Base-by-base conservation (phyloP, 2,797 vertebrate genomes). In the Pterois miles region DNA sequence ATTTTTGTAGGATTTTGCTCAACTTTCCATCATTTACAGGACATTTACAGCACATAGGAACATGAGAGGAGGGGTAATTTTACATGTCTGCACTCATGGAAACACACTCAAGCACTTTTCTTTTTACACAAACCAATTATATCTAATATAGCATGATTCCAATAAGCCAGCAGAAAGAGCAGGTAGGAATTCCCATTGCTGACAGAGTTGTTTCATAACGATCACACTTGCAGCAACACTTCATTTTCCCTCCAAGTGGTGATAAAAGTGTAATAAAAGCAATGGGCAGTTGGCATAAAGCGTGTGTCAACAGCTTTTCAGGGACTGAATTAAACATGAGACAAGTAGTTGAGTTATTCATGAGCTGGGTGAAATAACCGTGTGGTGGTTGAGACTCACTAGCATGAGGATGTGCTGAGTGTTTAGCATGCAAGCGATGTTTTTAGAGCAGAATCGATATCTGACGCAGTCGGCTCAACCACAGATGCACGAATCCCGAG, bases 321-420 rank as follows among this genome's bases (percentile, higher is more conserved):
- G 31, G 20, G 50, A 1, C 57, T 90, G 87, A 92, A 92, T 92
- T 83, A 93, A 92, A 91, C 84, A 92, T 86, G 90, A 92, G 87
- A 65, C 59, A 68, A 70, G 71, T 16, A 65, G 56, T 72, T 89
- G 83, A 85, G 83, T 91, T 86, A 92, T 93, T 93, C 88, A 92
- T 91, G 90, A 93, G 84, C 72, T 56, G 58, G 73, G 63, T 62
- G 78, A 70, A 78, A 74, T 29, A 76, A 65, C 65, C 18, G n/a
- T 36, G 71, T 16, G 76, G 14, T 9, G 80, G 22, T 8, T 59
- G 43, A 72, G 69, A 74, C 72, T 84, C 58, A 22, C 12, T 29
- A 1, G 54, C 33, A 7, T 9, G 75, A 82, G 29, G 65, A 77
- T 48, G 71, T 48, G 77, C 74, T n/a, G 71, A 79, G 80, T 36